A percentile compares a stretch with the other conserved stretches of the same genome.
phyloP scores from a whole-genome alignment of 2,113 vertebrate species.

The Boleophthalmus pectinirostris region DNA sequence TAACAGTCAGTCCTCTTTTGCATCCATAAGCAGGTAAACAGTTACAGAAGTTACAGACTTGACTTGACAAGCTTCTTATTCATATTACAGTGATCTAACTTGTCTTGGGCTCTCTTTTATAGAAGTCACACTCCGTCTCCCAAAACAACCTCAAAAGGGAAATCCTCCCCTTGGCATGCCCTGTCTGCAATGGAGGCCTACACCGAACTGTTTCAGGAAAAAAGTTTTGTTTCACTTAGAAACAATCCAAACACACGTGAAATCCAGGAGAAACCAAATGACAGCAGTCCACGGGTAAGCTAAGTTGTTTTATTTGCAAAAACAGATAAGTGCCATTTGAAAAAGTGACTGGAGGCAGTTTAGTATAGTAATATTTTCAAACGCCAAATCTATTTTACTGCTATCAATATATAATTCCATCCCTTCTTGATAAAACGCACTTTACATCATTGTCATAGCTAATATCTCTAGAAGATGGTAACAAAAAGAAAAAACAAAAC shows the following conservation, averaged over 20 bases:
- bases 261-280: slow-evolving; percentile 74
- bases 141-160: slow-evolving; percentile 69
- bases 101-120: slow-evolving; percentile 9
- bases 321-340: too few relatives aligned
- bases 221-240: slow-evolving; percentile 50
- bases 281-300: slow-evolving; percentile 63
- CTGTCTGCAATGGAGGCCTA: slow-evolving; percentile 66
- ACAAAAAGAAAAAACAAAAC: too few relatives aligned
- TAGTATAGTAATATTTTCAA: too few relatives aligned
- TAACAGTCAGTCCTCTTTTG: slow-evolving; percentile 53
- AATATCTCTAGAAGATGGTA: too few relatives aligned
- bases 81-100: neutral
- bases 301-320: neutral
- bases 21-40: slow-evolving; percentile 65
- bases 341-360: too few relatives aligned
- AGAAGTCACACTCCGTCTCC: slow-evolving; percentile 77
- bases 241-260: slow-evolving; percentile 73
- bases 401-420: too few relatives aligned
- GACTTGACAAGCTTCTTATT: neutral
- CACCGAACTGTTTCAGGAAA: slow-evolving; percentile 74
- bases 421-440: too few relatives aligned
- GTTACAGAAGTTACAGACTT: neutral
- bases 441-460: too few relatives aligned
- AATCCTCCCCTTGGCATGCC: slow-evolving; percentile 54
- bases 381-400: too few relatives aligned